Base-by-base conservation (phyloP, 2,888 invertebrate species). In the Diarsia mendica region DNA sequence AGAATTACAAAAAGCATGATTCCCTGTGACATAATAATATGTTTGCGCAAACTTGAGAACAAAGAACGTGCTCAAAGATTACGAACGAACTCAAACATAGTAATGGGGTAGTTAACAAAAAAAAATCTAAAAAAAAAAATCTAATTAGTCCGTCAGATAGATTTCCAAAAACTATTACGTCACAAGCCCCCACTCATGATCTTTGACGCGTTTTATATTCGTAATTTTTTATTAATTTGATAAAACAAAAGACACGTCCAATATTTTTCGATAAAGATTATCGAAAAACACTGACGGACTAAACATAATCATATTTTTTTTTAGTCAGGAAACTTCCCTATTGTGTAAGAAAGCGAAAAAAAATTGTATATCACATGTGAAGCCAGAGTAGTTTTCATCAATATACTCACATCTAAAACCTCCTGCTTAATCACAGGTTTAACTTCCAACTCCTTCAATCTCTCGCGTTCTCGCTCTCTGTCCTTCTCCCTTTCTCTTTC, bases 341-440 rank as follows among this genome's bases (percentile, higher is more conserved):
- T 51, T 51, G n/a, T 23, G 23, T 1, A 39, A 23, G 1, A 55
- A 6, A 6, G 13, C 15, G 13, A 23, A 3, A 6, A 13, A 55
- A n/a, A n/a, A 1, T 1, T 55, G 13, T 23, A 13, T 23, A 23
- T 15, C 9, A 58, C 15, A 58, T 8, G 58, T 60, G 58, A 60
- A 60, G 2, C 60, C 18, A 33, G 18, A 58, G 8, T 15, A 28
- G 8, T 15, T 58, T 13, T 28, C 33, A 4, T 20, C 13, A 46
- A n/a, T 23, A 49, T 67, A 88, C 95, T 92, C 75, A 96, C 96
- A 85, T 96, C 95, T 77, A 93, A 88, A 81, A 94, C 79, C 87
- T 96, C 96, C 83, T 95, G 95, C 69, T 96, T 96, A 53, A 96
- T 95, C 39, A 93, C 92, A 13, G 95, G 93, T 72, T 93, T 92